A percentile compares a stretch with the other conserved stretches of the same genome.
These are phyloP conservation scores for Brachymystax lenok DNA, from an alignment of 2,797 vertebrate genomes.

Conservation along the genomic window DNA sequence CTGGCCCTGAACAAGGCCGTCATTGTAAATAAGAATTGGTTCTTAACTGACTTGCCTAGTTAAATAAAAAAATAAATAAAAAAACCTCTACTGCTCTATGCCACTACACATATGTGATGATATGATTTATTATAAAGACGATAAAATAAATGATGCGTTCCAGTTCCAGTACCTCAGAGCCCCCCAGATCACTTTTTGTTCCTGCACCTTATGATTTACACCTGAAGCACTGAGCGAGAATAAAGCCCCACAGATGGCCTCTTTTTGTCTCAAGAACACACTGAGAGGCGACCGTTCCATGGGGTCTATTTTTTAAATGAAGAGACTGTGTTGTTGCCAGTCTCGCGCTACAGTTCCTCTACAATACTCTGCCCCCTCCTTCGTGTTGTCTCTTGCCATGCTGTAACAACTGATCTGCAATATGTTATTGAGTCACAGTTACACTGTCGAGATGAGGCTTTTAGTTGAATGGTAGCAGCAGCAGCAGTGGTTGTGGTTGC, in stretches of 20 bases:
- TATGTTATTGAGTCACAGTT: background rate
- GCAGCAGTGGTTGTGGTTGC: conserved; percentile 50
- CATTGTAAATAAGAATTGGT: too few species aligned
- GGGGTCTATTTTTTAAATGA: background rate
- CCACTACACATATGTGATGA: too few species aligned
- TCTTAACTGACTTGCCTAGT: too few species aligned
- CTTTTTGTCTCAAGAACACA: background rate
- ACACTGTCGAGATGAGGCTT: background rate
- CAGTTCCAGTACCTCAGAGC: too few species aligned
- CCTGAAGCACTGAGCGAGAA: too few species aligned
- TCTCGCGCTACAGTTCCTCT: background rate
- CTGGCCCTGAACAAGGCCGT: too few species aligned
- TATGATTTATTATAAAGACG: too few species aligned
- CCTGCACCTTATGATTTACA: too few species aligned
- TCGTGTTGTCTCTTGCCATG: conserved; percentile 9
- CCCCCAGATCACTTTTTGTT: too few species aligned
- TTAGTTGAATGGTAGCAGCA: conserved; percentile 10
- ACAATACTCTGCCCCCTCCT: background rate
- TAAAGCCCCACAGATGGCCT: background rate
- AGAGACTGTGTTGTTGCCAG: background rate
- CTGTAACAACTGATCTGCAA: conserved; percentile 1
- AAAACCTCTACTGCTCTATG: too few species aligned
- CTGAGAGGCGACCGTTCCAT: background rate
- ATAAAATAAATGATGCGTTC: too few species aligned
- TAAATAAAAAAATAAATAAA: too few species aligned